Conservation (phyloP, 2,888 invertebrate species). For the Diachrysia chrysitis region DNA sequence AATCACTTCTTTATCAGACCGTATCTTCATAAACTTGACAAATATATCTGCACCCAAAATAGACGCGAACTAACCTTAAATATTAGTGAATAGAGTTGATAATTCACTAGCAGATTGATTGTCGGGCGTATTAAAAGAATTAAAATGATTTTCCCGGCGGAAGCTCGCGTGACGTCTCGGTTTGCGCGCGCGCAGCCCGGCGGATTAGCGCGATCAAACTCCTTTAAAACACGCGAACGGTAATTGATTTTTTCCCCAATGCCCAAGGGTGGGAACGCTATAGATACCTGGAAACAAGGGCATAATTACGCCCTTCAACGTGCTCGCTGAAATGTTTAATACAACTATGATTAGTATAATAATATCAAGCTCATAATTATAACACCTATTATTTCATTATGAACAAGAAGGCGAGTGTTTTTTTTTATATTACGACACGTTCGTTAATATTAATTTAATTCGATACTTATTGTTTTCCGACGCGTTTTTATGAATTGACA, state of each 20-base stretch:
- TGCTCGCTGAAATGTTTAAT: slow-evolving; percentile 45
- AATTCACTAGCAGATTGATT: slow-evolving; percentile 43
- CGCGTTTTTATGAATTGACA: not conserved
- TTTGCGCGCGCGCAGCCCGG: slow-evolving; percentile 67
- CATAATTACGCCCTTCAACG: slow-evolving; percentile 47
- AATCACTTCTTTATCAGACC: slow-evolving; percentile 72
- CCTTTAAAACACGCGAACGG: slow-evolving; percentile 69
- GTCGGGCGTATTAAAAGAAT: slow-evolving; percentile 59
- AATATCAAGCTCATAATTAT: slow-evolving; percentile 33
- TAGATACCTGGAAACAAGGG: slow-evolving; percentile 51
- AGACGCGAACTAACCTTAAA: slow-evolving; percentile 32
- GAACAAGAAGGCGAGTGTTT: slow-evolving; percentile 11
- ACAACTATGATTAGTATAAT: slow-evolving; percentile 39
- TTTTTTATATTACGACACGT: slow-evolving; percentile 2
- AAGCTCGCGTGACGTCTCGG: slow-evolving; percentile 77
- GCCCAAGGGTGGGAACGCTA: slow-evolving; percentile 60
- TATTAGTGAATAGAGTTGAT: slow-evolving; percentile 41
- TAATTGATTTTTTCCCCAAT: slow-evolving; percentile 68
- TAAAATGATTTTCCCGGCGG: slow-evolving; percentile 71
- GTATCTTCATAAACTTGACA: slow-evolving; percentile 70
- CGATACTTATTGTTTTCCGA: not conserved
- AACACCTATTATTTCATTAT: slow-evolving; percentile 35
- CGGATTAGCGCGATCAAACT: slow-evolving; percentile 74
- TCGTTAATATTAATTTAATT: not conserved
- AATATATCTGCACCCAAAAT: slow-evolving; percentile 42